phyloP scores from a whole-genome alignment of 2,888 invertebrate genomes.

The Drosophila paracracens region DNA sequence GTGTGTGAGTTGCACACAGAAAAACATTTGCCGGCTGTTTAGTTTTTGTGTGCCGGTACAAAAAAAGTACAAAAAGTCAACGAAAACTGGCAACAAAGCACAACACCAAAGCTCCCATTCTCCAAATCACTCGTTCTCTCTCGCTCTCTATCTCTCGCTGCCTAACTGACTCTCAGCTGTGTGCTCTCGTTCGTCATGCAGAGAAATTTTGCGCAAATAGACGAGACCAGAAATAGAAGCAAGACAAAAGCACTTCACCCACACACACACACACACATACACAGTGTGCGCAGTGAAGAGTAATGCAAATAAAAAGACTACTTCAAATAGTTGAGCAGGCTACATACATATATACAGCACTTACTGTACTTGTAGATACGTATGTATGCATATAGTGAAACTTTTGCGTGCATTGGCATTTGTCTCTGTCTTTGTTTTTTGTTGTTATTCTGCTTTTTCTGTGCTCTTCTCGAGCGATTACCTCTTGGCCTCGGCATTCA shows the following conservation, averaged over 20 bases:
- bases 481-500: constrained; percentile 72
- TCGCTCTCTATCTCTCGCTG: constrained; percentile 13
- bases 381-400: constrained; percentile 35
- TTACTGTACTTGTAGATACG: constrained; percentile 7
- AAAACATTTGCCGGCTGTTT: constrained; percentile 75
- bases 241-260: constrained; percentile 60
- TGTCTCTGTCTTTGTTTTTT: constrained; percentile 47
- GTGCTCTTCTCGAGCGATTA: constrained; percentile 61
- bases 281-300: constrained; percentile 43
- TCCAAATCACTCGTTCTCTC: constrained; percentile 18
- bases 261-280: constrained; percentile 28
- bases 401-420: constrained; percentile 53
- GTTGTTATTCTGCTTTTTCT: constrained; percentile 30
- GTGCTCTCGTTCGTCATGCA: constrained; percentile 45
- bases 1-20: constrained; percentile 37
- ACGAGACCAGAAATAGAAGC: constrained; percentile 63
- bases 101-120: constrained; percentile 28
- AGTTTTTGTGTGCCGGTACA: constrained; percentile 73
- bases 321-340: constrained; percentile 50
- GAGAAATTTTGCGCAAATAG: constrained; percentile 64
- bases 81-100: constrained; percentile 59
- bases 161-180: constrained; percentile 25
- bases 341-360: constrained; percentile 6
- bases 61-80: constrained; percentile 47
- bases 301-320: constrained; percentile 60